A percentile compares a stretch with the other conserved stretches of the same genome.
Conservation (phyloP, 2,797 vertebrate genomes). For the Chelon labrosus region DNA sequence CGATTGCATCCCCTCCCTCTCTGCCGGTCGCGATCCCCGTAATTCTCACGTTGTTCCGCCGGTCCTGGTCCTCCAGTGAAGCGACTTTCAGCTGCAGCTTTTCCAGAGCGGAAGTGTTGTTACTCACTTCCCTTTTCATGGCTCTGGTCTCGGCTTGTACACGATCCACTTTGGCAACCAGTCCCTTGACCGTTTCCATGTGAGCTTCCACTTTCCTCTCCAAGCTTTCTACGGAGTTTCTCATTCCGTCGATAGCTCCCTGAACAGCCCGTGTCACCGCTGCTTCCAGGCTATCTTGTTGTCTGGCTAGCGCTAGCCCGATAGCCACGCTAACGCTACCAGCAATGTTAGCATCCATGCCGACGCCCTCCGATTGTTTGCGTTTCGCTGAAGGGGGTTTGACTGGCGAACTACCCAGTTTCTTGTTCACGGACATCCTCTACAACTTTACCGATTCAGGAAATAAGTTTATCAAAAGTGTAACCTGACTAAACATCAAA, state of each 20-base stretch:
- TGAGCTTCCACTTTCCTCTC: neutral
- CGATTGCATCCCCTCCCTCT: neutral
- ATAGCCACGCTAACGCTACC: neutral
- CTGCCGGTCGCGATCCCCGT: neutral
- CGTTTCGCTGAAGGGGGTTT: no score
- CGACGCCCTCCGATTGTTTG: no score
- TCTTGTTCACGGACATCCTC: no score
- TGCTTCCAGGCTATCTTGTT: neutral
- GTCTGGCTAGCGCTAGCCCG: neutral
- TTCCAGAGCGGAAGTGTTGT: constrained; percentile 6
- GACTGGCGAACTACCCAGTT: no score
- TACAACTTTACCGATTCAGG: no score
- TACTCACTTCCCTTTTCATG: constrained; percentile 5
- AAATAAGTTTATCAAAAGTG: no score
- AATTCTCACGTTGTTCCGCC: neutral
- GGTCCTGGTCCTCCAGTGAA: neutral
- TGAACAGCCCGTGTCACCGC: neutral
- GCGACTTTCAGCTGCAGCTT: neutral
- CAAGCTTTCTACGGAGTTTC: constrained; percentile 1
- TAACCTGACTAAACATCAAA: no score
- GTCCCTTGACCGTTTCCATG: neutral
- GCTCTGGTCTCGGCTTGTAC: neutral
- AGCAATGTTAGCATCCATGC: no score
- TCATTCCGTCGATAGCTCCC: neutral
- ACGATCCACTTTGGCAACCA: no score